Evolutionary conservation across 2,113 vertebrate species (phyloP).

Genomic region (Alectura lathami): DNA sequence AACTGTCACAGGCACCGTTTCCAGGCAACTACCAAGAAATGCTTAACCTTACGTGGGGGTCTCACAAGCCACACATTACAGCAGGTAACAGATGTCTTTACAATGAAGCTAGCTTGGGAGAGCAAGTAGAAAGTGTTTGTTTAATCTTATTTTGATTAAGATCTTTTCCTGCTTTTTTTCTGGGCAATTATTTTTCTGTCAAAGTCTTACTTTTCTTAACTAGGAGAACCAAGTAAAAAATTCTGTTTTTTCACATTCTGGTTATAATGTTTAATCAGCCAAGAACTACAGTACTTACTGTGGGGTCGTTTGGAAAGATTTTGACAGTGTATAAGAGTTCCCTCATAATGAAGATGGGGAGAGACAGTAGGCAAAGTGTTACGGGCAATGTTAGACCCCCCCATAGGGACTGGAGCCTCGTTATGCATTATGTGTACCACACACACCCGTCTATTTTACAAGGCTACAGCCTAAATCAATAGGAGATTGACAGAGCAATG

Average conservation of each 20-base stretch:
- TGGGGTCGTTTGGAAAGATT: not conserved
- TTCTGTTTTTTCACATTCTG: not conserved
- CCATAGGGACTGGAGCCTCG: not conserved
- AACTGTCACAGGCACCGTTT: not conserved
- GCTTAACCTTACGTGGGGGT: constrained; percentile 7
- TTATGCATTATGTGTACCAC: not conserved
- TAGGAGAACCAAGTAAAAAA: not conserved
- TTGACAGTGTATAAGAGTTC: not conserved
- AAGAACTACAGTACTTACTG: not conserved
- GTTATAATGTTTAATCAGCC: not conserved
- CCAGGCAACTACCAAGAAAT: constrained; percentile 35
- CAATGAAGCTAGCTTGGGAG: not conserved
- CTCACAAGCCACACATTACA: not conserved
- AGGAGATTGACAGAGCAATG: not conserved
- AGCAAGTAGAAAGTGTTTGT: not conserved
- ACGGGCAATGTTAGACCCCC: not conserved
- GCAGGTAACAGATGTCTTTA: constrained; percentile 15
- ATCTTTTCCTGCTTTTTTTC: constrained; percentile 3
- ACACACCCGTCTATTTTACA: not conserved
- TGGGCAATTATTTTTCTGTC: not conserved
- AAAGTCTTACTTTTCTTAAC: not conserved
- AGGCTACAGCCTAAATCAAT: not conserved
- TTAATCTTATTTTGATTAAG: constrained; percentile 24
- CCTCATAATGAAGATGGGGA: not conserved
- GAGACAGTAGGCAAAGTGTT: not conserved